Percentiles rank a stretch among this genome's conserved stretches.
Conservation (phyloP, 2,888 invertebrate genomes). For the Crioceris asparagi region DNA sequence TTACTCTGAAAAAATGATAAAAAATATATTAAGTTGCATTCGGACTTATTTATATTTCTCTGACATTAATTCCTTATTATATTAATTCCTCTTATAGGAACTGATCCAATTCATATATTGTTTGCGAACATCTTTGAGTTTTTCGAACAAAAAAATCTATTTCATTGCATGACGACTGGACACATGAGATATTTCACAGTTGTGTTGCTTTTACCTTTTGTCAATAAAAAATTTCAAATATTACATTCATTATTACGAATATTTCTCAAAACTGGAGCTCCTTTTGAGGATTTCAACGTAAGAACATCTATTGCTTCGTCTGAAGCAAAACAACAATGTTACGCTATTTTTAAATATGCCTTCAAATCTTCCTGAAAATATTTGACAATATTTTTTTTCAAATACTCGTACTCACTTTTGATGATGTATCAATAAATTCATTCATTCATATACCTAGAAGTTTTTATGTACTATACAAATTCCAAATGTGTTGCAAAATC, state of each 20-base stretch:
- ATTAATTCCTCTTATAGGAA: too few relatives aligned
- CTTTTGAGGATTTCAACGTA: too few relatives aligned
- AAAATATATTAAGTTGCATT: neutral
- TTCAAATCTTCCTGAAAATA: neutral
- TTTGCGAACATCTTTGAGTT: too few relatives aligned
- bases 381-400: neutral
- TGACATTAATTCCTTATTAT: too few relatives aligned
- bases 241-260: neutral
- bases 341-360: neutral
- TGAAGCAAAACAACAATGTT: too few relatives aligned
- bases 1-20: neutral
- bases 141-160: neutral
- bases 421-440: too few relatives aligned
- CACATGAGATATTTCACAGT: neutral
- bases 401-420: neutral
- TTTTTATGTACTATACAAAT: too few relatives aligned
- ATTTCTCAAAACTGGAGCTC: neutral
- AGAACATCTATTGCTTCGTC: too few relatives aligned
- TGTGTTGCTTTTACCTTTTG: neutral
- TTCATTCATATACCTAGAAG: too few relatives aligned
- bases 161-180: neutral
- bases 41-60: too few relatives aligned
- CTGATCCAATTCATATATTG: too few relatives aligned
- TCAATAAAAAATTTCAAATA: neutral
- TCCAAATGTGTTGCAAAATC: too few relatives aligned